Percentiles rank a stretch among this genome's conserved stretches.
phyloP scores from a whole-genome alignment of 2,797 vertebrate genomes.

The Mycteria americana region DNA sequence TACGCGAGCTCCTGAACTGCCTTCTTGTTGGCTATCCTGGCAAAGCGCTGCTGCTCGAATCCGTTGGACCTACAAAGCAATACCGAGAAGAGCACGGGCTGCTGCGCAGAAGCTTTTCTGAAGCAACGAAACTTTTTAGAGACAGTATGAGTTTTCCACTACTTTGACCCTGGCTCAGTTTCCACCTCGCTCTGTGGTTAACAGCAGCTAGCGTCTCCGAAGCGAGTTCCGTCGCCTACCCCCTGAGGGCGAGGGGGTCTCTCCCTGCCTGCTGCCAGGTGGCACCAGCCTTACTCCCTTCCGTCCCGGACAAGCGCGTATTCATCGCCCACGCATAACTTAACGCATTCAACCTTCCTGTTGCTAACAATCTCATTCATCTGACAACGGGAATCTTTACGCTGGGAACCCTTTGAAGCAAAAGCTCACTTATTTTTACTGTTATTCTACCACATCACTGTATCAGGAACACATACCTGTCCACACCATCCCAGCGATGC shows the following conservation, averaged over 20 bases:
- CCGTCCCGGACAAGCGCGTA: rapidly evolving
- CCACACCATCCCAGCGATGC: slow-evolving; percentile 95
- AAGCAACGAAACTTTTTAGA: rapidly evolving
- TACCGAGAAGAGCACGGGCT: not conserved
- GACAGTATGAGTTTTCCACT: rapidly evolving
- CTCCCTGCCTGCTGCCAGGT: not conserved
- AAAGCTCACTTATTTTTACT: rapidly evolving
- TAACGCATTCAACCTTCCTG: rapidly evolving
- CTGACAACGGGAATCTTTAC: rapidly evolving
- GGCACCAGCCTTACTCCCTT: not conserved
- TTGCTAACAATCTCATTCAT: rapidly evolving
- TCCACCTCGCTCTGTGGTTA: rapidly evolving
- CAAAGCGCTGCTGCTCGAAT: slow-evolving; percentile 92
- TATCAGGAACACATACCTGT: slow-evolving; percentile 79
- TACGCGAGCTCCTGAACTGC: slow-evolving; percentile 91
- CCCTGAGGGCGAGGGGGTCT: not conserved
- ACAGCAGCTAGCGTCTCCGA: rapidly evolving
- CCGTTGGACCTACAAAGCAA: slow-evolving; percentile 87
- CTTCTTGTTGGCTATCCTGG: slow-evolving; percentile 87
- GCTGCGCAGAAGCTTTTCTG: rapidly evolving
- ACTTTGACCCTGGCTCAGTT: rapidly evolving
- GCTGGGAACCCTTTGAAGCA: rapidly evolving
- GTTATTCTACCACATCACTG: rapidly evolving
- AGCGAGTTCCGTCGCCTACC: not conserved
- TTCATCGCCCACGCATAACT: rapidly evolving